Percentiles rank a stretch among this genome's conserved stretches.
Evolutionary conservation across 2,888 invertebrate genomes (phyloP).

Genomic region (Icerya purchasi): DNA sequence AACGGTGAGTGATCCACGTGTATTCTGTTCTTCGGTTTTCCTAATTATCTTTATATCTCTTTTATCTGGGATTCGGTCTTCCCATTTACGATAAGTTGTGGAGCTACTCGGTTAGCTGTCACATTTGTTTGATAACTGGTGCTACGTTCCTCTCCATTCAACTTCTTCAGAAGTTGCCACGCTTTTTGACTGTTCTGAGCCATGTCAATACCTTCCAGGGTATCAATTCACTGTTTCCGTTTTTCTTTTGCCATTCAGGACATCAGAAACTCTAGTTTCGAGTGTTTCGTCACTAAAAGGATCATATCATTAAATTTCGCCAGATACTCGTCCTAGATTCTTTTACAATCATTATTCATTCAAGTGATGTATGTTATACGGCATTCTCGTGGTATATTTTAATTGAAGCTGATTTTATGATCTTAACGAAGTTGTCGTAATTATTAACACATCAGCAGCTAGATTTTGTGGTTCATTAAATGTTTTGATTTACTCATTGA

Average conservation of each 20-base stretch:
- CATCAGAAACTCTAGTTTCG: no score
- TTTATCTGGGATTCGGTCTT: background rate
- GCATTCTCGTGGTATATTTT: background rate
- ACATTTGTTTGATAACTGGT: background rate
- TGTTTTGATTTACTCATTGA: no score
- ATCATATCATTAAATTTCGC: background rate
- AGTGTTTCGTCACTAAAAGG: background rate
- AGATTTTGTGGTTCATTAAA: background rate
- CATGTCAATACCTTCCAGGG: background rate
- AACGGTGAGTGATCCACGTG: background rate
- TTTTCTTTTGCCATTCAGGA: background rate
- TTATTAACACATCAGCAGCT: background rate
- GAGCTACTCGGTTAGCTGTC: background rate
- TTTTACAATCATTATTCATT: background rate
- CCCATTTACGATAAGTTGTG: background rate
- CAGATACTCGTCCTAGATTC: background rate
- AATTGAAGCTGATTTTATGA: background rate
- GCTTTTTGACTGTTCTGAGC: background rate
- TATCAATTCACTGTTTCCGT: background rate
- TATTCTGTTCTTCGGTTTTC: background rate
- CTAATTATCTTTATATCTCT: background rate
- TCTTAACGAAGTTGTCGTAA: background rate
- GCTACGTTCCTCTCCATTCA: background rate
- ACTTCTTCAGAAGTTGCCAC: background rate
- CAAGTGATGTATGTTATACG: background rate